Percentiles rank a stretch among this genome's conserved stretches.
Conservation (phyloP, 2,888 invertebrate species). For the Watsonalla cultraria region DNA sequence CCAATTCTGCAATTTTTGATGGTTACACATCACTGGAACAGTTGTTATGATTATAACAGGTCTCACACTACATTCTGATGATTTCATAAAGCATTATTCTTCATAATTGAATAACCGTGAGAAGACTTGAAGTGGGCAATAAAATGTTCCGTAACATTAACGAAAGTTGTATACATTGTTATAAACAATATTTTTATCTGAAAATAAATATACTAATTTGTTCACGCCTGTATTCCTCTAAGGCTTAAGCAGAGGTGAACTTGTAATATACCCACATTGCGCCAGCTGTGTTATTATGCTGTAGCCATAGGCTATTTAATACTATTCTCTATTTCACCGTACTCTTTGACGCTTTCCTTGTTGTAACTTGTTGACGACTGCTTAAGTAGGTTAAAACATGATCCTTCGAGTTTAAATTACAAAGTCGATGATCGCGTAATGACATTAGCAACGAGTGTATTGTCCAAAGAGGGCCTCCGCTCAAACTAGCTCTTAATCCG, state of each 20-base stretch:
- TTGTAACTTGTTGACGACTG: background rate
- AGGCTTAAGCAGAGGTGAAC: no score
- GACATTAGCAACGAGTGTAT: background rate
- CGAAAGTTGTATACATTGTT: background rate
- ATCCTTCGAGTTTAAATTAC: background rate
- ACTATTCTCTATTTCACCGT: no score
- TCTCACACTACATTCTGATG: slow-evolving; percentile 6
- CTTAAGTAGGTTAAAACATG: background rate
- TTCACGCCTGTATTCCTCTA: no score
- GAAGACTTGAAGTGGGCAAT: slow-evolving; percentile 14
- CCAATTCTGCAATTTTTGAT: background rate
- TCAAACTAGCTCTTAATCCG: background rate
- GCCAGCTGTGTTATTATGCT: no score
- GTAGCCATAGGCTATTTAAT: no score
- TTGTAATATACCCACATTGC: no score
- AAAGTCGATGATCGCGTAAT: background rate
- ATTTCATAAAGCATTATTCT: slow-evolving; percentile 19
- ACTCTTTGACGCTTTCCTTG: background rate
- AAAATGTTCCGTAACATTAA: slow-evolving; percentile 22
- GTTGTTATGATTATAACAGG: background rate
- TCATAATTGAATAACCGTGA: slow-evolving; percentile 19
- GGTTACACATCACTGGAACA: background rate
- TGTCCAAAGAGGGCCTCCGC: background rate
- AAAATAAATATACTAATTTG: no score
- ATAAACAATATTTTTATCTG: no score